Conservation (phyloP, 1,140 invertebrate genomes). For the Saccostrea cuccullata region DNA sequence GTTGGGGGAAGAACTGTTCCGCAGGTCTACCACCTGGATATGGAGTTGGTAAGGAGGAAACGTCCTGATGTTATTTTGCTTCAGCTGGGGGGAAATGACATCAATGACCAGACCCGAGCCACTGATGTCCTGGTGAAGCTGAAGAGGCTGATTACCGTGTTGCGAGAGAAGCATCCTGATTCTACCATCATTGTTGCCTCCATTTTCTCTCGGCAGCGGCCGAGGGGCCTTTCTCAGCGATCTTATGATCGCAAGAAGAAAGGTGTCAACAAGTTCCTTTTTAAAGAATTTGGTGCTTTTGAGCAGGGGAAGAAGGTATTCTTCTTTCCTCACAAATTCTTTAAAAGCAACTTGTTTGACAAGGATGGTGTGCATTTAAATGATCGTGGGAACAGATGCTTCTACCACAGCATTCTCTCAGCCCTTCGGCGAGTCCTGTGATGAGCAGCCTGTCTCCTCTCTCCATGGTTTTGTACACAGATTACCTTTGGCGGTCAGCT, state of each 20-base stretch:
- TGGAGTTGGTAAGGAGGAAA: constrained; percentile 20
- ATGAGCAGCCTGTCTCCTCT: neutral
- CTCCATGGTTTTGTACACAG: neutral
- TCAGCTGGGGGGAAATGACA: constrained; percentile 30
- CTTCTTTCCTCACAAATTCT: constrained; percentile 28
- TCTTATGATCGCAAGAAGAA: constrained; percentile 16
- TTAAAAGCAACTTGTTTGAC: neutral
- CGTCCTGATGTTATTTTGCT: constrained; percentile 37
- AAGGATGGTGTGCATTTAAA: constrained; percentile 5
- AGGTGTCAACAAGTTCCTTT: constrained; percentile 10
- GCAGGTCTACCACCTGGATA: neutral
- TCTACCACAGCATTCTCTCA: constrained; percentile 35
- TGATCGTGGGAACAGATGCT: neutral
- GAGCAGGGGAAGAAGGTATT: constrained; percentile 27
- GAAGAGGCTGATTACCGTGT: constrained; percentile 37
- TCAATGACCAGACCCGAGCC: neutral
- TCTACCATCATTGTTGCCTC: constrained; percentile 26
- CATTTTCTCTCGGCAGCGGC: neutral
- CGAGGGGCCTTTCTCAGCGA: neutral
- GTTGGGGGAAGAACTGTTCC: neutral
- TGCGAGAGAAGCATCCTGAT: neutral
- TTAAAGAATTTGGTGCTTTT: constrained; percentile 24
- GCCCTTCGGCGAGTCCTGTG: neutral
- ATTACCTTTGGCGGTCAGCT: neutral
- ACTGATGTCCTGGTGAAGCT: constrained; percentile 26